These are phyloP conservation scores for Cryptomyrus ogoouensis DNA, from an alignment of 2,113 vertebrate species.

Conservation along the genomic window DNA sequence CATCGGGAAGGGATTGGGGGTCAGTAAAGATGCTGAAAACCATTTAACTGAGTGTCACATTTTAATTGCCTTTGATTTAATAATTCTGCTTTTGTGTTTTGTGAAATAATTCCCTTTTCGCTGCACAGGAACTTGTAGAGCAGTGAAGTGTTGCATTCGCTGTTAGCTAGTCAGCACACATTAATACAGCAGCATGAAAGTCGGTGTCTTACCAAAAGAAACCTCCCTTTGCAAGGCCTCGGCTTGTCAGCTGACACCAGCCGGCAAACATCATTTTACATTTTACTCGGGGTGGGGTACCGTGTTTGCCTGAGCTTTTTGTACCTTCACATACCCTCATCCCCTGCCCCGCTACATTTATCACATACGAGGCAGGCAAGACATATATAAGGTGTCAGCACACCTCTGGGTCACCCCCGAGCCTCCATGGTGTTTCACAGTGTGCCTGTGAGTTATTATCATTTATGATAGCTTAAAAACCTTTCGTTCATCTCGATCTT, in stretches of 20 bases:
- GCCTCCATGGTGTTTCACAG: not conserved
- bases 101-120: not conserved
- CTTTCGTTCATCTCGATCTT: not conserved
- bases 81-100: not conserved
- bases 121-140: not conserved
- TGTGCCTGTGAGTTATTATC: not conserved
- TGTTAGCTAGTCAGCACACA: not conserved
- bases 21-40: not conserved
- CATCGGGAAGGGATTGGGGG: not conserved
- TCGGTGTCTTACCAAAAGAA: not conserved
- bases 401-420: not conserved
- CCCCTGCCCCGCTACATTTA: not conserved
- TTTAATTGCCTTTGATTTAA: not conserved
- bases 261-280: not conserved
- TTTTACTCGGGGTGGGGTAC: not conserved
- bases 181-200: not conserved
- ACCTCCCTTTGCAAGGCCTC: not conserved
- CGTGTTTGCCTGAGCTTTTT: not conserved
- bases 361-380: not conserved
- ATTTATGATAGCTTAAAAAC: not conserved
- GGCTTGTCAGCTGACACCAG: not conserved
- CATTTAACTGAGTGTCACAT: not conserved
- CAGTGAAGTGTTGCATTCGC: not conserved
- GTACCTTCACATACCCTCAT: not conserved
- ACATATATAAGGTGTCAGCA: not conserved